Evolutionary conservation across 2,797 vertebrate genomes (phyloP).

Genomic region (Tragopan temminckii): DNA sequence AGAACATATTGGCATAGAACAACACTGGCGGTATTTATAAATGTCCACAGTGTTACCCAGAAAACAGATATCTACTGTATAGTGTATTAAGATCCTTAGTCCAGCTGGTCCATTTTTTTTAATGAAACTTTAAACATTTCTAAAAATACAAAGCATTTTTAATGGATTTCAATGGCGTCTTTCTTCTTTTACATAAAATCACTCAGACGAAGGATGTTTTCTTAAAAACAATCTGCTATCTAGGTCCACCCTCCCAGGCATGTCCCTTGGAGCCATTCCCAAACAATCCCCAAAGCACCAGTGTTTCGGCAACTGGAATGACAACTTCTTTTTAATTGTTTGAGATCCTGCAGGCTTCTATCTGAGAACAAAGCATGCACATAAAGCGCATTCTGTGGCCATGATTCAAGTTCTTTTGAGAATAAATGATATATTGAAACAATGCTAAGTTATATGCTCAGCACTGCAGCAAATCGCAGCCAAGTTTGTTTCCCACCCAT

Average conservation of each 20-base stretch:
- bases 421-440: slow-evolving; percentile 71
- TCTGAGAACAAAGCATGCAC: slow-evolving; percentile 58
- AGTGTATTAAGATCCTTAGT: slow-evolving; percentile 10
- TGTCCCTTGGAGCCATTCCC: slow-evolving; percentile 62
- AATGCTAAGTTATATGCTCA: slow-evolving; percentile 48
- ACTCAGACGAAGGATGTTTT: slow-evolving; percentile 41
- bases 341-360: slow-evolving; percentile 71
- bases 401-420: slow-evolving; percentile 66
- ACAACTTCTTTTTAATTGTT: slow-evolving; percentile 72
- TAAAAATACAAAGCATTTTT: slow-evolving; percentile 63
- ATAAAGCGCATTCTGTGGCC: slow-evolving; percentile 63
- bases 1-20: background rate
- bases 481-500: slow-evolving; percentile 20
- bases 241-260: slow-evolving; percentile 67
- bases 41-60: background rate
- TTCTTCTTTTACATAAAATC: slow-evolving; percentile 63
- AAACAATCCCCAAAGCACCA: slow-evolving; percentile 48
- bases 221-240: slow-evolving; percentile 67
- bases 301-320: slow-evolving; percentile 43
- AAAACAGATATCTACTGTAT: slow-evolving; percentile 55
- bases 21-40: slow-evolving; percentile 41
- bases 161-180: slow-evolving; percentile 55
- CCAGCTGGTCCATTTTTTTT: slow-evolving; percentile 31
- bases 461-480: background rate
- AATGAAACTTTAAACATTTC: slow-evolving; percentile 47